phyloP scores from a whole-genome alignment of 2,888 invertebrate genomes.

The Drosophila macrospina region DNA sequence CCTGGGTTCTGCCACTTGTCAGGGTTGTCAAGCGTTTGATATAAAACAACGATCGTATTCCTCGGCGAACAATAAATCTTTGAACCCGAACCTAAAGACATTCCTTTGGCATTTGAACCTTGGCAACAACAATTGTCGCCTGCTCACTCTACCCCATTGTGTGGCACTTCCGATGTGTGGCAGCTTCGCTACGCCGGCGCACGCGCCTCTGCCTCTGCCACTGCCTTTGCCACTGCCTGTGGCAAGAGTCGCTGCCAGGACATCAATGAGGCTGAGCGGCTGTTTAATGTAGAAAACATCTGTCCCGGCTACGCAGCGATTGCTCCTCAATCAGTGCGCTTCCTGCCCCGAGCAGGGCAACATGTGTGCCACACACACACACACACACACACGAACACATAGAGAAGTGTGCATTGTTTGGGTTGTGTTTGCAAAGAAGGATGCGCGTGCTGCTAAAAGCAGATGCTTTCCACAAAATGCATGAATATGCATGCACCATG shows the following conservation, averaged over 20 bases:
- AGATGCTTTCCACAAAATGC: constrained; percentile 53
- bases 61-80: constrained; percentile 63
- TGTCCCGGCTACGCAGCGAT: constrained; percentile 66
- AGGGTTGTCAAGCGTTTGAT: constrained; percentile 48
- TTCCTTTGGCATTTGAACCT: constrained; percentile 66
- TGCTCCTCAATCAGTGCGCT: constrained; percentile 80
- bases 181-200: constrained; percentile 44
- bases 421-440: constrained; percentile 66
- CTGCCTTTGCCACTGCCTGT: constrained; percentile 32
- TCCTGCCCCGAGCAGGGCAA: constrained; percentile 62
- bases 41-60: constrained; percentile 70
- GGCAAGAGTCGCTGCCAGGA: constrained; percentile 3
- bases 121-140: constrained; percentile 34
- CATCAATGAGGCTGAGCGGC: constrained; percentile 32
- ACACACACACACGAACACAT: constrained; percentile 19
- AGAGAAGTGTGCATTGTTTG: constrained; percentile 45
- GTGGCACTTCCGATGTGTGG: constrained; percentile 69
- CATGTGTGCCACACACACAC: constrained; percentile 63
- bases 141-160: constrained; percentile 22
- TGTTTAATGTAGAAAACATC: constrained; percentile 72
- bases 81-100: constrained; percentile 45
- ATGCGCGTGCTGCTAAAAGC: constrained; percentile 72
- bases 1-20: constrained; percentile 61
- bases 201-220: constrained; percentile 45
- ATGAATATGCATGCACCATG: constrained; percentile 51